Percentiles rank a stretch among this genome's conserved stretches.
These are phyloP conservation scores for Stramonita haemastoma DNA, from an alignment of 2,888 invertebrate species.

Conservation along the genomic window DNA sequence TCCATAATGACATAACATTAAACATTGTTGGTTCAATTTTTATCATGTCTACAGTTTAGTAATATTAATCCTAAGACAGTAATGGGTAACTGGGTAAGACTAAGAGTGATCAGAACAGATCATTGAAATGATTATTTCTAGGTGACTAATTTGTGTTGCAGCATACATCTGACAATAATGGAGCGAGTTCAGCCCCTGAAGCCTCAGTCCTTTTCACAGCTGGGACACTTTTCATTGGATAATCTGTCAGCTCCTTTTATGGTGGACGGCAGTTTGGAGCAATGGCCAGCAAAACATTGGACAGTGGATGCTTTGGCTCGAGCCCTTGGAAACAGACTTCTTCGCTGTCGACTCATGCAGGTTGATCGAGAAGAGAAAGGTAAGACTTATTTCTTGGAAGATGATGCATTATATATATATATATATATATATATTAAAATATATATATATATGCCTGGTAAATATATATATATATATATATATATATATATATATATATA, in stretches of 20 bases:
- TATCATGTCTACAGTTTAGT: no score
- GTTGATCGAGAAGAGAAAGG: slow-evolving; percentile 41
- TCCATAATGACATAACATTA: no score
- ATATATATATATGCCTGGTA: no score
- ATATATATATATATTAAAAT: background rate
- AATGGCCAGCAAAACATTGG: slow-evolving; percentile 67
- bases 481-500: no score
- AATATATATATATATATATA: background rate
- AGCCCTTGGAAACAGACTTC: slow-evolving; percentile 53
- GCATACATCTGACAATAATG: no score
- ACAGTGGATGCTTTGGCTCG: slow-evolving; percentile 58
- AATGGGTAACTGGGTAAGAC: no score
- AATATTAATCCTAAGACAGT: no score
- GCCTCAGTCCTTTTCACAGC: background rate
- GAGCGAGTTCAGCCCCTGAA: no score
- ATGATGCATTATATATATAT: background rate
- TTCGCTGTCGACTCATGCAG: slow-evolving; percentile 64
- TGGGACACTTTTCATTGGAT: background rate
- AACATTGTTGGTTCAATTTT: no score
- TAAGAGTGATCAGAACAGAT: no score
- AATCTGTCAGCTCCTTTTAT: slow-evolving; percentile 51
- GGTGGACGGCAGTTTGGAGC: slow-evolving; percentile 50
- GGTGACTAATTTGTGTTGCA: no score
- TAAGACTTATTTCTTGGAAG: background rate
- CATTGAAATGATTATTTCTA: no score